Conservation (phyloP, 1,140 invertebrate species). For the Brevipalpus yothersi region DNA sequence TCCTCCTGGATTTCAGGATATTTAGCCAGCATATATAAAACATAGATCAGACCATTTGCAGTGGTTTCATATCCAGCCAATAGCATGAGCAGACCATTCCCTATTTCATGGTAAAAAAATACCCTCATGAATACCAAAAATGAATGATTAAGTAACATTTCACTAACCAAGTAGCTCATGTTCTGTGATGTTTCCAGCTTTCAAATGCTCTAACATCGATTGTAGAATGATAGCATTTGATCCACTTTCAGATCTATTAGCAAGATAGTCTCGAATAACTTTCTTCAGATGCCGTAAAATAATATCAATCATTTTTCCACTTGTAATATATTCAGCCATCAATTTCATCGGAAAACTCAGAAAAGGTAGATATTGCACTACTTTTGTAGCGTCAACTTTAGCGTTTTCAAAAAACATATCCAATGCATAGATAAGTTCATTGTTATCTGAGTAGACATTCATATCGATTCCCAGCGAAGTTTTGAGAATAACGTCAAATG, state of each 20-base stretch:
- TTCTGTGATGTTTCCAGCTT: neutral
- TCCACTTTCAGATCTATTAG: neutral
- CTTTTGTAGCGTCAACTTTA: neutral
- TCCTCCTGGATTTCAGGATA: slow-evolving; percentile 22
- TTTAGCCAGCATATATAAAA: slow-evolving; percentile 19
- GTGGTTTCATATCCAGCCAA: slow-evolving; percentile 26
- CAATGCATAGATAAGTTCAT: neutral
- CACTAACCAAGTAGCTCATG: neutral
- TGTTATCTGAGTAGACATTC: slow-evolving; percentile 6
- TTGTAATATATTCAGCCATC: slow-evolving; percentile 15
- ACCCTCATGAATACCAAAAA: neutral
- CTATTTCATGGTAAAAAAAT: neutral
- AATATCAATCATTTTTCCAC: slow-evolving; percentile 17
- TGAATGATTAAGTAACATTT: neutral
- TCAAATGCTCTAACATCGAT: neutral
- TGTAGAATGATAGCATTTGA: neutral
- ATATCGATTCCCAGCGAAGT: slow-evolving; percentile 14
- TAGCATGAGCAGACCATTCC: neutral
- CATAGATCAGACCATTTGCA: slow-evolving; percentile 18
- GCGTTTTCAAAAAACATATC: neutral
- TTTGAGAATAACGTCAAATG: slow-evolving; percentile 8
- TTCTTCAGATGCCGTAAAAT: slow-evolving; percentile 16
- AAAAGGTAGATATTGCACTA: neutral
- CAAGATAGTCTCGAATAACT: neutral
- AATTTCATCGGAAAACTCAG: slow-evolving; percentile 13